Base-by-base conservation (phyloP, 2,888 invertebrate genomes). In the Coenonympha glycerion region DNA sequence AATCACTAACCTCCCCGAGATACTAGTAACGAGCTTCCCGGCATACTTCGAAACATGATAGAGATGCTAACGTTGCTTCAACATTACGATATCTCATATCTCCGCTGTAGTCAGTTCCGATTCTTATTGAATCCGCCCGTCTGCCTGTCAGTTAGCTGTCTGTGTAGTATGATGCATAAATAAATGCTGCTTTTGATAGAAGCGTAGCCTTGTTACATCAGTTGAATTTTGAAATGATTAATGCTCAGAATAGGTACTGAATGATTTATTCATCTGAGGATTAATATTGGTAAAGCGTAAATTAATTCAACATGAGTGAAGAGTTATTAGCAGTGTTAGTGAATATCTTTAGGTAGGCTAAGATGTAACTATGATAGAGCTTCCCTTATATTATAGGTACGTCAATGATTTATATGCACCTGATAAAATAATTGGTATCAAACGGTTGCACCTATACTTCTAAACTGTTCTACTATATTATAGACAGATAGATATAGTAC, bases 41-140 rank as follows among this genome's bases (percentile, higher is more conserved):
- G 37, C 40, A 46, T 24, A 40, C 21, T 47, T 48, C 31, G 21
- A 13, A 47, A 16, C 30, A 24, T 18, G 39, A 47, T 45, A 36
- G 24, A 39, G 42, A 49, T 39, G 36, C 51, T 24, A 39, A 45
- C 26, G 31, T 49, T 28, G 26, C 37, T 52, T 34, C 16, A 37
- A 39, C 24, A 33, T 30, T 39, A 34, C 31, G 8, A 30, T 46
- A 26, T 45, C 40, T 34, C 16, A 39, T 28, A 40, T 48, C 26
- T 44, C 50, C 52, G 57, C 55, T 58, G 56, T 42, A 49, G 48
- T 55, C 56, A 55, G 52, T 55, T 46, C 56, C 55, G 58, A 60
- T 59, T 56, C 52, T 58, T 62, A 66, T 60, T 57, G 58, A 54
- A 65, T 65, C 66, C 66, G 66, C 69, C 71, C 69, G 71, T 66